Evolutionary conservation across 2,797 vertebrate genomes (phyloP).

Genomic region (Parauchenoglanis punctatus): DNA sequence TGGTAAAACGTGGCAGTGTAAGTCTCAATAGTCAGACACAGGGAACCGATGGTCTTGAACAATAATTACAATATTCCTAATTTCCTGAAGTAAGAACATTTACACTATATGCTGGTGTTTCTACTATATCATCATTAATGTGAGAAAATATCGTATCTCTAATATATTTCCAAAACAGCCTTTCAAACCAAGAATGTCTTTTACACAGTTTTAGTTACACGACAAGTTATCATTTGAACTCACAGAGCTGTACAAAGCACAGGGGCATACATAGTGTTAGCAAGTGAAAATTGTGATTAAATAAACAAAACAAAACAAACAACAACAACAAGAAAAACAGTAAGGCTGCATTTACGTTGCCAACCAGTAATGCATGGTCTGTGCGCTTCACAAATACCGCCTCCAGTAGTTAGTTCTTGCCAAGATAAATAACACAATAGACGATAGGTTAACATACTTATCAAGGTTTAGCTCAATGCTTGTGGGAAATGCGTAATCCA

Average conservation of each 20-base stretch:
- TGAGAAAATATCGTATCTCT: slow-evolving; percentile 22
- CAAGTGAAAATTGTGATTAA: not conserved
- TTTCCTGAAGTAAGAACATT: slow-evolving; percentile 42
- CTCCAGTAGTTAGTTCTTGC: not conserved
- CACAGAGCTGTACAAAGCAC: slow-evolving; percentile 24
- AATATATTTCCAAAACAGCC: slow-evolving; percentile 8
- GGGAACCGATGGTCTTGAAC: slow-evolving; percentile 39
- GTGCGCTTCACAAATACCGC: not conserved
- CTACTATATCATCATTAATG: slow-evolving; percentile 3
- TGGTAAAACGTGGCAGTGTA: slow-evolving; percentile 36
- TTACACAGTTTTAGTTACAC: slow-evolving; percentile 39
- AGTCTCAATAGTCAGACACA: slow-evolving; percentile 44
- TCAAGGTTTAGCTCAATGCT: not conserved
- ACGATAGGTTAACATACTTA: not conserved
- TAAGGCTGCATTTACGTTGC: slow-evolving; percentile 23
- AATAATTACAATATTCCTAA: slow-evolving; percentile 28
- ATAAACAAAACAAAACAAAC: not conserved
- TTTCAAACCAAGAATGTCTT: slow-evolving; percentile 15
- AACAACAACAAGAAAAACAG: not conserved
- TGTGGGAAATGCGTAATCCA: not conserved
- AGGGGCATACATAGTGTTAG: slow-evolving; percentile 10
- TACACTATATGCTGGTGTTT: slow-evolving; percentile 48
- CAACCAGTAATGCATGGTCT: not conserved
- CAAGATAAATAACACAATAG: not conserved
- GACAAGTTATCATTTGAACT: slow-evolving; percentile 11